Percentiles rank a stretch among this genome's conserved stretches.
Evolutionary conservation across 2,888 invertebrate genomes (phyloP).

Genomic region (Pseudolycoriella hygida): DNA sequence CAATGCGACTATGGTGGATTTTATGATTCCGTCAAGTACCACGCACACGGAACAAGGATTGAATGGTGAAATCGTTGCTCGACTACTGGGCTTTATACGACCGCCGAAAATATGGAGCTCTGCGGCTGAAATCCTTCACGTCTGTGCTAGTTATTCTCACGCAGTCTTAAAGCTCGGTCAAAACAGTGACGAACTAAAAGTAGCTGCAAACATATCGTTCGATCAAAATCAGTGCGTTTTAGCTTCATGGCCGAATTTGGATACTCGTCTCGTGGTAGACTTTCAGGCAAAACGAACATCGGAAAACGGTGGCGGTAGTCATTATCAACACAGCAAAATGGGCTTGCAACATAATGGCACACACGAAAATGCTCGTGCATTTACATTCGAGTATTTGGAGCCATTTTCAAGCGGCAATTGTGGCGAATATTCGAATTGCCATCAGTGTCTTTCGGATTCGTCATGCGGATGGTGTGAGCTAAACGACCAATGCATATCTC

Average conservation of each 20-base stretch:
- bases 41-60: constrained; percentile 47
- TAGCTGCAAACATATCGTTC: constrained; percentile 45
- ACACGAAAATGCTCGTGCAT: constrained; percentile 59
- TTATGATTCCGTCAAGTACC: constrained; percentile 46
- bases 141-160: constrained; percentile 63
- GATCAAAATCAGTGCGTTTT: constrained; percentile 51
- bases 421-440: constrained; percentile 58
- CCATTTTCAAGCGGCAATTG: constrained; percentile 73
- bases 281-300: constrained; percentile 45
- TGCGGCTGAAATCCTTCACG: constrained; percentile 46
- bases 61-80: constrained; percentile 57
- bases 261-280: constrained; percentile 46
- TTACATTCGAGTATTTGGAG: constrained; percentile 77
- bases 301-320: constrained; percentile 13
- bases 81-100: constrained; percentile 65
- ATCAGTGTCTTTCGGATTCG: constrained; percentile 74
- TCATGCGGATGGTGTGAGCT: constrained; percentile 85
- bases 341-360: constrained; percentile 59
- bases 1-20: constrained; percentile 68
- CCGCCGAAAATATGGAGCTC: constrained; percentile 58
- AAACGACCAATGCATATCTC: constrained; percentile 48
- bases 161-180: constrained; percentile 43
- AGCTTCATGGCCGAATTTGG: constrained; percentile 45
- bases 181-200: constrained; percentile 15
- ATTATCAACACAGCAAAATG: constrained; percentile 54